phyloP scores from a whole-genome alignment of 1,140 invertebrate species.

The Heliconius nattereri region DNA sequence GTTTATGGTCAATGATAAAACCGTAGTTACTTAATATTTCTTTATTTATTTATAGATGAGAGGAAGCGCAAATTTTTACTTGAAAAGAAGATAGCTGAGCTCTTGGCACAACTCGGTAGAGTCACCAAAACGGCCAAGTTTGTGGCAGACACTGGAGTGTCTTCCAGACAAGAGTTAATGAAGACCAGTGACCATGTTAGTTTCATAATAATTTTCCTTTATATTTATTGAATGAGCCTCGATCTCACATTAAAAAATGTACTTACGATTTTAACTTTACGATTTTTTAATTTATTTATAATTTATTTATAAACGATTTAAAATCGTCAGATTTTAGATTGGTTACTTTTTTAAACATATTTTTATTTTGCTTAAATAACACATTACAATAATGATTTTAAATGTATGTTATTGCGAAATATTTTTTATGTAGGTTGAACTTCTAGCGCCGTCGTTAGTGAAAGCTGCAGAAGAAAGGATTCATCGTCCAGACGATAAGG shows the following conservation, averaged over 20 bases:
- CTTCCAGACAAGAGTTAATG: conserved; percentile 92
- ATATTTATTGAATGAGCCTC: too few species aligned
- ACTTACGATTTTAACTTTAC: too few species aligned
- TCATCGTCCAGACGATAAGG: conserved; percentile 92
- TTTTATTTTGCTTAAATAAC: too few species aligned
- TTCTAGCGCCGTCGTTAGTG: conserved; percentile 96
- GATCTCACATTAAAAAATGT: too few species aligned
- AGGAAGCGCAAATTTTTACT: conserved; percentile 94
- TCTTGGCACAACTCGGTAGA: conserved; percentile 91
- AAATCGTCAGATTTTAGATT: too few species aligned
- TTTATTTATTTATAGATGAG: conserved; percentile 80
- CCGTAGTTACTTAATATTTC: neutral
- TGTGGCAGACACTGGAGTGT: conserved; percentile 91
- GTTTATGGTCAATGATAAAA: too few species aligned
- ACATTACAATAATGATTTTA: neutral
- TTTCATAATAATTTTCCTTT: neutral
- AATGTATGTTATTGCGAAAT: neutral
- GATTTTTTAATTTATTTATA: too few species aligned
- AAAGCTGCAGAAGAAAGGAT: conserved; percentile 90
- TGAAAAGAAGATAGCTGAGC: conserved; percentile 92
- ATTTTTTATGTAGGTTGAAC: conserved; percentile 86
- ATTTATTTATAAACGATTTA: too few species aligned
- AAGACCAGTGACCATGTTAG: conserved; percentile 88
- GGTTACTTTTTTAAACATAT: too few species aligned
- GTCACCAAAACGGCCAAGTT: conserved; percentile 95